phyloP scores from a whole-genome alignment of 2,113 vertebrate species.

The Orcinus orca region DNA sequence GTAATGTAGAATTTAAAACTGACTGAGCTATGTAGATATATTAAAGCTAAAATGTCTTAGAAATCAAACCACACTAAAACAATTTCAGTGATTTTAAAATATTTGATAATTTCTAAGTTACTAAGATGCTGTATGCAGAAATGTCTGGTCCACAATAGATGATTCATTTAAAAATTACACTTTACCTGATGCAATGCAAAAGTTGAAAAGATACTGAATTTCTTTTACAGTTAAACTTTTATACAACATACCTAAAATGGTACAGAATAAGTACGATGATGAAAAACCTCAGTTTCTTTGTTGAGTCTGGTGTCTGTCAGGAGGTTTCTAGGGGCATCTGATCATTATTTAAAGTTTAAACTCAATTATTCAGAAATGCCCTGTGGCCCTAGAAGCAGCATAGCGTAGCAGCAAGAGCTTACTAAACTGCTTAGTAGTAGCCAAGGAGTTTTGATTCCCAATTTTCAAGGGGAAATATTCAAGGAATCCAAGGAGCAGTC shows the following conservation, averaged over 20 bases:
- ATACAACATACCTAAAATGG: neutral
- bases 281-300: conserved; percentile 50
- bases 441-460: conserved; percentile 12
- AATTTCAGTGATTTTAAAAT: neutral
- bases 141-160: neutral
- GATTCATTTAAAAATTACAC: neutral
- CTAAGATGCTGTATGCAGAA: neutral
- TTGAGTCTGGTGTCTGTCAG: conserved; percentile 62
- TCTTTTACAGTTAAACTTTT: neutral
- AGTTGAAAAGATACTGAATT: conserved; percentile 11
- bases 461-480: conserved; percentile 27
- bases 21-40: neutral
- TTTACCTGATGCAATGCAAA: neutral
- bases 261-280: neutral
- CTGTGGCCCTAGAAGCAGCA: neutral
- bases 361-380: conserved; percentile 63
- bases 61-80: conserved; percentile 2
- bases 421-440: neutral
- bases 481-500: neutral
- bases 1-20: neutral
- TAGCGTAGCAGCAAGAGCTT: neutral
- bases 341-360: conserved; percentile 71
- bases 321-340: conserved; percentile 55
- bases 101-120: neutral
- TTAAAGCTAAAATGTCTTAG: neutral